These are phyloP conservation scores for Montifringilla adamsi DNA, from an alignment of 2,113 vertebrate species.

Conservation along the genomic window DNA sequence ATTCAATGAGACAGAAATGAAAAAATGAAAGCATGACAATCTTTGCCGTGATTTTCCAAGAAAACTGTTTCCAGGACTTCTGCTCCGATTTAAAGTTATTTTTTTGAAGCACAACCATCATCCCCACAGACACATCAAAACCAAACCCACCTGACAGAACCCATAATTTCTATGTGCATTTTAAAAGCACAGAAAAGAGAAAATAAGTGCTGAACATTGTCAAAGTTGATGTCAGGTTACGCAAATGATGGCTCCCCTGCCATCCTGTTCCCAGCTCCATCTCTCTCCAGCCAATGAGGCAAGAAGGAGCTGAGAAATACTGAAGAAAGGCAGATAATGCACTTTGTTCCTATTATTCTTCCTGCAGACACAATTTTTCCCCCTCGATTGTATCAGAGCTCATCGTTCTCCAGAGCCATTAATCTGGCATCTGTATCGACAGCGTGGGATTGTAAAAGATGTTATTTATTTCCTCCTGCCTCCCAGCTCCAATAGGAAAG, in stretches of 20 bases:
- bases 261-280: not conserved
- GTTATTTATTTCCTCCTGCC: not conserved
- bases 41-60: not conserved
- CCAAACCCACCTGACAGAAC: not conserved
- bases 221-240: not conserved
- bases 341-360: not conserved
- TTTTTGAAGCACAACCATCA: not conserved
- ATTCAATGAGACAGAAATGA: not conserved
- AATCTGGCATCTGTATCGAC: conserved; percentile 33
- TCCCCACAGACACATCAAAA: not conserved
- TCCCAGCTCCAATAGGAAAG: not conserved
- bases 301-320: not conserved
- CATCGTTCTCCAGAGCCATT: conserved; percentile 23
- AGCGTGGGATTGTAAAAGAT: not conserved
- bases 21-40: not conserved
- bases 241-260: not conserved
- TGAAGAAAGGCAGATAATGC: not conserved
- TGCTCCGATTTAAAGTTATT: not conserved
- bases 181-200: not conserved
- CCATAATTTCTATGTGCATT: not conserved
- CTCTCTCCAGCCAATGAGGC: not conserved
- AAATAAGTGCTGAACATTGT: not conserved
- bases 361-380: not conserved
- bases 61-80: not conserved
- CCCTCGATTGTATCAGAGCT: conserved; percentile 1